phyloP scores from a whole-genome alignment of 2,888 invertebrate genomes.

The Drosophila engyochracea region DNA sequence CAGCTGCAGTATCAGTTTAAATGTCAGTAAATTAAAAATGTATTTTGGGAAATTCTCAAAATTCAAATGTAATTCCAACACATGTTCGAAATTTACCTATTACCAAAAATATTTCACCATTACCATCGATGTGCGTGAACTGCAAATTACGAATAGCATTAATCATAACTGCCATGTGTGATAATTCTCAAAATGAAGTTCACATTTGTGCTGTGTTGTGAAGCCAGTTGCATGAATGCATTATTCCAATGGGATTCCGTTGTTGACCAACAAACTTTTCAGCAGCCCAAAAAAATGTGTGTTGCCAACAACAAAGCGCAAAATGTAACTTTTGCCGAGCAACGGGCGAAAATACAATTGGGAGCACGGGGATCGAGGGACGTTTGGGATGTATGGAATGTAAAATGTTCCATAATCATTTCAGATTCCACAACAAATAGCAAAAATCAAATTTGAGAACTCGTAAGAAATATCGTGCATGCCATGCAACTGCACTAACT shows the following conservation, averaged over 20 bases:
- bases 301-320: conserved; percentile 72
- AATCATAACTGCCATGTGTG: conserved; percentile 42
- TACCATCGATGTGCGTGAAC: conserved; percentile 46
- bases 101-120: conserved; percentile 41
- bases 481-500: conserved; percentile 46
- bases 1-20: background rate
- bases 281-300: conserved; percentile 48
- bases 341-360: conserved; percentile 9
- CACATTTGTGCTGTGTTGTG: conserved; percentile 10
- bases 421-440: conserved; percentile 77
- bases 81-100: background rate
- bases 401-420: conserved; percentile 66
- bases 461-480: conserved; percentile 69
- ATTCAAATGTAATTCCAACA: background rate
- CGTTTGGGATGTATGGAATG: background rate
- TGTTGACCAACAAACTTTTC: conserved; percentile 47
- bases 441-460: conserved; percentile 75
- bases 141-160: conserved; percentile 40
- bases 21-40: background rate
- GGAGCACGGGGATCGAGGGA: background rate
- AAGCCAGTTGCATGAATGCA: conserved; percentile 41
- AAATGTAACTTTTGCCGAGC: conserved; percentile 58
- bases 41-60: background rate
- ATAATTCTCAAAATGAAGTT: conserved; percentile 30
- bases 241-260: conserved; percentile 45